Evolutionary conservation across 1,140 invertebrate species (phyloP), one percentile per base, ranked within the genome.

Genomic region (Platorchestia sp.): DNA sequence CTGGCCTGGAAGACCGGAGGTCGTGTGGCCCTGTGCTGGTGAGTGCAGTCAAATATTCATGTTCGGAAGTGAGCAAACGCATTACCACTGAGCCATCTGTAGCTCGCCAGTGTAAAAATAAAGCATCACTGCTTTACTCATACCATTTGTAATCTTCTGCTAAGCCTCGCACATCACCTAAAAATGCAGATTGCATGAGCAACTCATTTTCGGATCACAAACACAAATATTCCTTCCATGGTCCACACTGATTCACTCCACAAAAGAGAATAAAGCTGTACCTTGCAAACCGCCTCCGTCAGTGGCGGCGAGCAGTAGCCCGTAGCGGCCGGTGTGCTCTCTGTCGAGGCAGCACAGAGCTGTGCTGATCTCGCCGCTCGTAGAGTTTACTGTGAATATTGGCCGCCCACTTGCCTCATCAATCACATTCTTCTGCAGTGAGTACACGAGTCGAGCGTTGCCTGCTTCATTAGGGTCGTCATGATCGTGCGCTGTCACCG

Each of bases 351-450:
- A 97, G 95, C 97, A 97, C 16, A 97, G 97, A 19, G 97, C 97
- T 1, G 97, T 97, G 1, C 96, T 97, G 86, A 97, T 97, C 44
- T 97, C 97, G 10, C 97, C 97, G 7, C 96, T 97, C 42, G 97
- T 97, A 93, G 97, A 96, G 87, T 97, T 97, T 89, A 97, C 97
- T 7, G 96, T 96, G 95, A 97, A 97, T 53, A 97, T 97, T 19
- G 97, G 96, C 89, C 97, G 96, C 3, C 97, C 97, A 93, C 96
- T 96, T 10, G 95, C 19, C 95, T 97, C 97, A 95, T 97, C 97
- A 27, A 97, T 97, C 91, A 97, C 97, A 95, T 97, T 97, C 97
- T 97, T 97, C 96, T 97, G 97, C 93, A 97, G 97, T 75, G 97
- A 97, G 75, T 97, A 97, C 45, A 97, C 97, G 16, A 97, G 96